Evolutionary conservation across 2,888 invertebrate genomes (phyloP), one percentile per base, ranked within the genome.

Genomic region (Epinotia bilunana): DNA sequence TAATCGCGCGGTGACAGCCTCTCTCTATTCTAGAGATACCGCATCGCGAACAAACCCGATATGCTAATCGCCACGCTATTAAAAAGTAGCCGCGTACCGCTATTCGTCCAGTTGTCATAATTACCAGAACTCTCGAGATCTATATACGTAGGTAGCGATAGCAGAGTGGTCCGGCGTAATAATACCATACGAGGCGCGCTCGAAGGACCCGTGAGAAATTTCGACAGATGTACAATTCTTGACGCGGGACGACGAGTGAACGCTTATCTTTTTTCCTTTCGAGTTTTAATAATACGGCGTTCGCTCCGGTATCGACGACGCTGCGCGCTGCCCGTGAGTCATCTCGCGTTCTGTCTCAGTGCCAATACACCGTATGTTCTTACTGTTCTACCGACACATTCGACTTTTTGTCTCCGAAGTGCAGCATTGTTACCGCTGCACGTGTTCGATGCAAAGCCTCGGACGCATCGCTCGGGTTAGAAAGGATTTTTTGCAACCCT

Each of bases 151-250:
- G 88, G 87, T 86, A 84, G 83, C 85, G 87, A 90, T 89, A 89
- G 88, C 86, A 81, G 85, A 88, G 87, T 88, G 84, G 89, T 87
- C 88, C 88, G 85, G 86, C 83, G 81, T 91, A 91, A 93, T 93
- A 93, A 92, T 91, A 92, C 89, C 89, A 88, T 88, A 87, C 88
- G 84, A 83, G 87, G 84, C 84, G 77, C 83, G 83, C 81, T 82
- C 83, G 84, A 84, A 85, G 87, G 88, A 90, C 86, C 91, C 94
- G 94, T 94, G 94, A 94, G 94, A 94, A 94, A 88, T 94, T 94
- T 93, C 91, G 94, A 94, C 94, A 94, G 94, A 94, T 94, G 94
- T 93, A 92, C 93, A 93, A 93, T 93, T 93, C 92, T 93, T 91
- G 91, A 91, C 90, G 90, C 89, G 88, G 89, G 88, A 87, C 91